Percentiles rank a stretch among this genome's conserved stretches.
Evolutionary conservation across 2,113 vertebrate species (phyloP).

Genomic region (Cyprinodon tularosa): DNA sequence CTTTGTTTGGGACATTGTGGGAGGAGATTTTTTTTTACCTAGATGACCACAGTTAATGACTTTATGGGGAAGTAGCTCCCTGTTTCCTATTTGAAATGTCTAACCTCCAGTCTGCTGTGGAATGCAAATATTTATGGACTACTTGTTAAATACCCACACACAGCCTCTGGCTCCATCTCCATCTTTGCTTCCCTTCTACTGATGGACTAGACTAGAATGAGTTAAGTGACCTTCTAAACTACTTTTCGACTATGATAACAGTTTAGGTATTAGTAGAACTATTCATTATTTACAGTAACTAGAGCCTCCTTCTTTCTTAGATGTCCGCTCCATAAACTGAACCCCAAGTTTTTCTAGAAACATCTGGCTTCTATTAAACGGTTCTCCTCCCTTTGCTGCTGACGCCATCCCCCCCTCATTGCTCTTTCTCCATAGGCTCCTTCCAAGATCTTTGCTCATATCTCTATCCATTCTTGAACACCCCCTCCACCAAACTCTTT

Average conservation of each 20-base stretch:
- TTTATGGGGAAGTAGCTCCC: not conserved
- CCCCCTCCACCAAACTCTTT: conserved; percentile 7
- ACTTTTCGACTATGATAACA: not conserved
- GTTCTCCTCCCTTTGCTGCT: conserved; percentile 12
- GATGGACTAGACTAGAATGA: conserved; percentile 3
- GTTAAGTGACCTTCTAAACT: not conserved
- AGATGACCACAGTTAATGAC: not conserved
- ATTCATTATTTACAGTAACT: conserved; percentile 6
- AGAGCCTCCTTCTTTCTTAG: conserved; percentile 6
- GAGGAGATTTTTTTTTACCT: not conserved
- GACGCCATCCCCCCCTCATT: conserved; percentile 42
- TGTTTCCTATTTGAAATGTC: conserved; percentile 1
- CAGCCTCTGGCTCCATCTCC: conserved; percentile 39
- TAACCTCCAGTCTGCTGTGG: conserved; percentile 23
- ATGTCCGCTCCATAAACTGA: conserved; percentile 8
- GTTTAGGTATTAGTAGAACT: not conserved
- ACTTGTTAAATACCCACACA: conserved; percentile 2
- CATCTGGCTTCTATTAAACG: conserved; percentile 75
- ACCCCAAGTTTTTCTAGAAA: conserved; percentile 46
- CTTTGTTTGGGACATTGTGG: not conserved
- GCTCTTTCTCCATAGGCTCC: conserved; percentile 34
- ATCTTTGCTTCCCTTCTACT: conserved; percentile 28
- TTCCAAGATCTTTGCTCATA: conserved; percentile 30
- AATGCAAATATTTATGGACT: conserved; percentile 47
- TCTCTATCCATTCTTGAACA: conserved; percentile 13